Percentiles rank a stretch among this genome's conserved stretches.
Conservation (phyloP, 2,797 vertebrate genomes). For the Coilia nasus region DNA sequence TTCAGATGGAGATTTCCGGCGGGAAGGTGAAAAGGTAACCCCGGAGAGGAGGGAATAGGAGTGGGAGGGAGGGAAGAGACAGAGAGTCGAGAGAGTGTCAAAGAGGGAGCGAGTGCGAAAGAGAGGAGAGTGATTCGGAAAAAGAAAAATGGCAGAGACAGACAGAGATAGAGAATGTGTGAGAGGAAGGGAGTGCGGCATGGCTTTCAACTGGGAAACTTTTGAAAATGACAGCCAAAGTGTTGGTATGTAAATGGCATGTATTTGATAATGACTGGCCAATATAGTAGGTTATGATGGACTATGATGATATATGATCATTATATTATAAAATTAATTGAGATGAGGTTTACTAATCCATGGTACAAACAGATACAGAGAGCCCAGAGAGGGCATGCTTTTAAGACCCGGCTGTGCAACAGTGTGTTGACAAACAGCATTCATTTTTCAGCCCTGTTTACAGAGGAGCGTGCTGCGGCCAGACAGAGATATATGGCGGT, state of each 20-base stretch:
- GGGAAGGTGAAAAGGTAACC: slow-evolving; percentile 22
- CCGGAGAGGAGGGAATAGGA: not conserved
- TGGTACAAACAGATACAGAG: not conserved
- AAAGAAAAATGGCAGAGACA: slow-evolving; percentile 4
- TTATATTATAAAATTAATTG: not conserved
- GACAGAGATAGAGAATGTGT: not conserved
- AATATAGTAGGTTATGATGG: not conserved
- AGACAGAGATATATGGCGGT: not conserved
- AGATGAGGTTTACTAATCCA: not conserved
- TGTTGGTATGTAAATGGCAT: not conserved
- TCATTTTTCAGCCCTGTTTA: slow-evolving; percentile 2
- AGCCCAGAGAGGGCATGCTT: not conserved
- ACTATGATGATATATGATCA: not conserved
- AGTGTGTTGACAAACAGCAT: not conserved
- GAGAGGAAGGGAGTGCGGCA: not conserved
- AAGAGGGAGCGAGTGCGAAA: slow-evolving; percentile 15
- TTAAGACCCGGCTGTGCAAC: not conserved
- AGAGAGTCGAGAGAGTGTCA: slow-evolving; percentile 6
- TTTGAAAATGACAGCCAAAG: not conserved
- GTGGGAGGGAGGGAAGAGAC: not conserved
- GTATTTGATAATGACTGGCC: not conserved
- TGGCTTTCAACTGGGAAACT: not conserved
- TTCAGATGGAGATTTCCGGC: slow-evolving; percentile 29
- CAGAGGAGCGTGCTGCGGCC: not conserved
- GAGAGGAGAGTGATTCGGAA: slow-evolving; percentile 7